Conservation (phyloP, 2,113 vertebrate species). For the Circaetus cinerascens region DNA sequence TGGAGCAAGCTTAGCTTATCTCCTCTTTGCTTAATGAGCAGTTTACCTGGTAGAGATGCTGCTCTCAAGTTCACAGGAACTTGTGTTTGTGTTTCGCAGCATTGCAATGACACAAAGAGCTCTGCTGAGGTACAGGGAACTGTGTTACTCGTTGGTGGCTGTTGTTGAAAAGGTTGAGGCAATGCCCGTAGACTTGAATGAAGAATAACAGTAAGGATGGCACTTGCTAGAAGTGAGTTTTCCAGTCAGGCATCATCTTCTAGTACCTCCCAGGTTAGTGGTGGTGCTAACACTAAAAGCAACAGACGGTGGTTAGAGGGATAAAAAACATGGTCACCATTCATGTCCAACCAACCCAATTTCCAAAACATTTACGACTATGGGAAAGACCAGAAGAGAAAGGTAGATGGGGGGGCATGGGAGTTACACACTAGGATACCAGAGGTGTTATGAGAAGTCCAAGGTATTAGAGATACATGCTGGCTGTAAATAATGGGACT, state of each 20-base stretch:
- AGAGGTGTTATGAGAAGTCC: background rate
- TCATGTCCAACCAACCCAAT: background rate
- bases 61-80: background rate
- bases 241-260: background rate
- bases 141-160: background rate
- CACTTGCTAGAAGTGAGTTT: background rate
- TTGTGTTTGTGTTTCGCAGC: background rate
- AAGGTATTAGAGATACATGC: background rate
- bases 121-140: background rate
- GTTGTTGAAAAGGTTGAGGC: background rate
- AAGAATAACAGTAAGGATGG: background rate
- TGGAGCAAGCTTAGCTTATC: background rate
- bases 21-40: background rate
- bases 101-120: background rate
- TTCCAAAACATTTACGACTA: background rate
- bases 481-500: background rate
- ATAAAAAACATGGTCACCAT: background rate
- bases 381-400: background rate
- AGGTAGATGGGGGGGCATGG: background rate
- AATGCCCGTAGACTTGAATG: background rate
- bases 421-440: background rate
- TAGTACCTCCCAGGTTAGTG: background rate
- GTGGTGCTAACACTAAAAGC: background rate
- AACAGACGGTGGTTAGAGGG: background rate
- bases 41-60: background rate